These are phyloP conservation scores for Octodon degus DNA, from an alignment of 2,113 vertebrate species.

Conservation along the genomic window DNA sequence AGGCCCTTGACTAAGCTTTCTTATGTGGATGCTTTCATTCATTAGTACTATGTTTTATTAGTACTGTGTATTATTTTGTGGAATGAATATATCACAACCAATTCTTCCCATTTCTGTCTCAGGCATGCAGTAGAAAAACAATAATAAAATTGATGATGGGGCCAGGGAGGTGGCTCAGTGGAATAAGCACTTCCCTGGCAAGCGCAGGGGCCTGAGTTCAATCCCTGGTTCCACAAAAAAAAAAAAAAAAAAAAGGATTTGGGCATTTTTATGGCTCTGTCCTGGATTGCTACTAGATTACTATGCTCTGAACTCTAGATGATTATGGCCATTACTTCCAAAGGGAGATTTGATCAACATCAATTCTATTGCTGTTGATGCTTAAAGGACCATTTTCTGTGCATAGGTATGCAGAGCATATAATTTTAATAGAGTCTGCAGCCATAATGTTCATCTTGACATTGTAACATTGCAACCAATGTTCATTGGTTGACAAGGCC, in stretches of 20 bases:
- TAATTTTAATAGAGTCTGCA: neutral
- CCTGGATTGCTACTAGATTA: neutral
- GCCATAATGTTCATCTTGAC: neutral
- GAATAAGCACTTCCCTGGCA: too few species aligned
- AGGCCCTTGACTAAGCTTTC: neutral
- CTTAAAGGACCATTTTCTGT: neutral
- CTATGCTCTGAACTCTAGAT: neutral
- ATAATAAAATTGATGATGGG: neutral
- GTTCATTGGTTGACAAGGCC: neutral
- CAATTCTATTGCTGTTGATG: neutral
- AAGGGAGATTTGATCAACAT: neutral
- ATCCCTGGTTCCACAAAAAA: too few species aligned
- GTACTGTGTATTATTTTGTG: neutral
- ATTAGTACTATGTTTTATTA: neutral
- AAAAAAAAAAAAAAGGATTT: neutral
- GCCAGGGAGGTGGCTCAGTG: too few species aligned
- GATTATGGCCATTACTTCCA: neutral
- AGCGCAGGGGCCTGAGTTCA: too few species aligned
- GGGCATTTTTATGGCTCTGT: neutral
- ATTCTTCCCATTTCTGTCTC: neutral
- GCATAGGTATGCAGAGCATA: neutral
- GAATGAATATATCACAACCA: neutral
- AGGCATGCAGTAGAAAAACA: neutral
- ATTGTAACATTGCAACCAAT: too few species aligned
- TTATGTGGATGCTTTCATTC: neutral